Percentiles rank a stretch among this genome's conserved stretches.
Conservation (phyloP, 2,113 vertebrate species). For the Sigmodon hispidus region DNA sequence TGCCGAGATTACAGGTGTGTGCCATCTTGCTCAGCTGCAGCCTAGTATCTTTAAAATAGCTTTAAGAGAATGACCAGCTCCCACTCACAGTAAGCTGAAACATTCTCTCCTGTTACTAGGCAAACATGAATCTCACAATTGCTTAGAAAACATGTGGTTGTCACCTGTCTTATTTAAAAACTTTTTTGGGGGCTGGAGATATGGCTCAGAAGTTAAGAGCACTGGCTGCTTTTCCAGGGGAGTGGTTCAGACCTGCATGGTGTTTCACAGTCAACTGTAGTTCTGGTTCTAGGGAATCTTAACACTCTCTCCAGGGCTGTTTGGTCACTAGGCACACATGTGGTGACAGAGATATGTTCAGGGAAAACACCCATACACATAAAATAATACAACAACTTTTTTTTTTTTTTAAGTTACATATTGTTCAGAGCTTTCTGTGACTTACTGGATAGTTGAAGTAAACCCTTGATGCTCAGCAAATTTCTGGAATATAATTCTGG, state of each 20-base stretch:
- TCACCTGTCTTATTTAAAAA: not conserved
- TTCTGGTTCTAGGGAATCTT: not conserved
- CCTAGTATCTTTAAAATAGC: slow-evolving; percentile 40
- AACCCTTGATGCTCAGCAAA: not conserved
- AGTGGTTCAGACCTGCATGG: not conserved
- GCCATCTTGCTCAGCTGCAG: not conserved
- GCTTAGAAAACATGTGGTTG: not conserved
- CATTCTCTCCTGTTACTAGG: not conserved
- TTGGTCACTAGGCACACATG: not conserved
- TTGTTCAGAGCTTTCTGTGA: not conserved
- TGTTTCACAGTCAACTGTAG: not conserved
- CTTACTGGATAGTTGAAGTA: not conserved
- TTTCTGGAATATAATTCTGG: slow-evolving; percentile 4
- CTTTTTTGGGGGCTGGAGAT: not conserved
- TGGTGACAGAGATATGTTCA: not conserved
- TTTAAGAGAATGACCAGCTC: not conserved
- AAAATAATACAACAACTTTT: too few relatives aligned
- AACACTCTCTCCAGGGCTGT: not conserved
- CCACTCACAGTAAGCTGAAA: not conserved
- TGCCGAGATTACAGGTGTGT: not conserved
- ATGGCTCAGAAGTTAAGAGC: not conserved
- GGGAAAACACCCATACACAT: too few relatives aligned
- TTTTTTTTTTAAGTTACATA: not conserved
- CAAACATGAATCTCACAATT: slow-evolving; percentile 10
- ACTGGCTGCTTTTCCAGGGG: not conserved